A percentile compares a stretch with the other conserved stretches of the same genome.
Evolutionary conservation across 1,140 invertebrate species (phyloP).

Genomic region (Meteorus sp.): DNA sequence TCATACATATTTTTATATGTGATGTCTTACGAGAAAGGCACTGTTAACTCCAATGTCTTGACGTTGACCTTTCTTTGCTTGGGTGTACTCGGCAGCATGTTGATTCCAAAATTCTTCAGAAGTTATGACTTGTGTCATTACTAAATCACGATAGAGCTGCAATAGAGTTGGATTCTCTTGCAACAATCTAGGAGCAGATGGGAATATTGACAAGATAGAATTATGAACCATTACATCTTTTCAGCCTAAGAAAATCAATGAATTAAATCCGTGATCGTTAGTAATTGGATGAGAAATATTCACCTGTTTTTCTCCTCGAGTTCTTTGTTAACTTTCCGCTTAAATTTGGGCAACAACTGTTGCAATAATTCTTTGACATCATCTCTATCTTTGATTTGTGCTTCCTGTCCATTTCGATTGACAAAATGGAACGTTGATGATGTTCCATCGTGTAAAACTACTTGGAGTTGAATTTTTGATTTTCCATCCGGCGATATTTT

Average conservation of each 20-base stretch:
- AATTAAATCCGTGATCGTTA: not conserved
- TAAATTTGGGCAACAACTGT: slow-evolving; percentile 92
- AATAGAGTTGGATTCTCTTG: slow-evolving; percentile 80
- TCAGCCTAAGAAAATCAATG: not conserved
- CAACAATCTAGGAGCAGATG: slow-evolving; percentile 66
- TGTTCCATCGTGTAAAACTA: slow-evolving; percentile 90
- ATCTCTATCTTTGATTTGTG: slow-evolving; percentile 88
- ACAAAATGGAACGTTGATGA: slow-evolving; percentile 98
- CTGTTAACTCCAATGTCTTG: slow-evolving; percentile 79
- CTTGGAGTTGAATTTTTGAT: slow-evolving; percentile 97
- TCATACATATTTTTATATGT: not conserved
- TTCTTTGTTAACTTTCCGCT: slow-evolving; percentile 91
- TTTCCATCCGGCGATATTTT: slow-evolving; percentile 99
- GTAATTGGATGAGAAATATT: slow-evolving; percentile 14
- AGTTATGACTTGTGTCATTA: slow-evolving; percentile 89
- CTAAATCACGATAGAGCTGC: slow-evolving; percentile 89
- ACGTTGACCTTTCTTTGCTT: slow-evolving; percentile 69
- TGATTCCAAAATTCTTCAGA: slow-evolving; percentile 97
- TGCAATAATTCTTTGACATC: slow-evolving; percentile 91
- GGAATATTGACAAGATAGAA: not conserved
- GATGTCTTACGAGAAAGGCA: slow-evolving; percentile 50
- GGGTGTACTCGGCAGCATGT: slow-evolving; percentile 77
- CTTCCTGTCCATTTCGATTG: slow-evolving; percentile 78
- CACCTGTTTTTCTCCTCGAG: slow-evolving; percentile 83
- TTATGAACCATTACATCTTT: not conserved